These are phyloP conservation scores for Conus ventricosus DNA, from an alignment of 1,140 invertebrate species.

Conservation along the genomic window DNA sequence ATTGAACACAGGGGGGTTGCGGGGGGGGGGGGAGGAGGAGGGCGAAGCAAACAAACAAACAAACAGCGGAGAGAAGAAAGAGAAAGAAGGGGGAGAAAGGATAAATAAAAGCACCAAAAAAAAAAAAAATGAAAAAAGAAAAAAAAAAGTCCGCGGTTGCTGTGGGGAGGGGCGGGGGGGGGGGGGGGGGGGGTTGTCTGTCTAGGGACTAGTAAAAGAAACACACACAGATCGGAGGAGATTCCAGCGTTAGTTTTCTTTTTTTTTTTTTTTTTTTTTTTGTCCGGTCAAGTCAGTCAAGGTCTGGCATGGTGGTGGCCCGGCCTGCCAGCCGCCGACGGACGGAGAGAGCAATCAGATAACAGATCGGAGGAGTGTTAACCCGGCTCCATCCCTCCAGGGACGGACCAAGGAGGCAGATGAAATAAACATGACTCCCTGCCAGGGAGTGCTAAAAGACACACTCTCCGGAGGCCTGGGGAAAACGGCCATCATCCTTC, in stretches of 20 bases:
- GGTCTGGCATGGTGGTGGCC: no score
- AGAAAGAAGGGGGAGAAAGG: neutral
- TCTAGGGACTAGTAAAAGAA: no score
- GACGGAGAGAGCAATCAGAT: conserved; percentile 11
- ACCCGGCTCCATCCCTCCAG: neutral
- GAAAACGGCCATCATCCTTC: conserved; percentile 39
- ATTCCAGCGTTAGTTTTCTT: no score
- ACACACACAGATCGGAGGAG: no score
- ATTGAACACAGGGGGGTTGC: neutral
- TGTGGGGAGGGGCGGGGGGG: no score
- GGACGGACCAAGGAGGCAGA: conserved; percentile 17
- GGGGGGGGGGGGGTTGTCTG: no score
- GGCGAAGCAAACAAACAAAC: no score
- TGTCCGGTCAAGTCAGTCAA: no score
- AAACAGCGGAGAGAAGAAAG: neutral
- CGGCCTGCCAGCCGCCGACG: neutral
- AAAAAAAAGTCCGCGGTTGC: no score
- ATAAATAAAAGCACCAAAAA: neutral
- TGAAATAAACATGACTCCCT: conserved; percentile 41
- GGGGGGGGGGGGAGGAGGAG: neutral
- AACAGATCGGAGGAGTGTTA: conserved; percentile 17
- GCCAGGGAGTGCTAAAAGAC: conserved; percentile 39
- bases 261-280: no score
- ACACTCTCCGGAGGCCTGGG: conserved; percentile 23
- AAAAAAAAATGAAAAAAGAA: neutral